Percentiles rank a stretch among this genome's conserved stretches.
Evolutionary conservation across 2,797 vertebrate genomes (phyloP).

Genomic region (Petrocephalus sullivani): DNA sequence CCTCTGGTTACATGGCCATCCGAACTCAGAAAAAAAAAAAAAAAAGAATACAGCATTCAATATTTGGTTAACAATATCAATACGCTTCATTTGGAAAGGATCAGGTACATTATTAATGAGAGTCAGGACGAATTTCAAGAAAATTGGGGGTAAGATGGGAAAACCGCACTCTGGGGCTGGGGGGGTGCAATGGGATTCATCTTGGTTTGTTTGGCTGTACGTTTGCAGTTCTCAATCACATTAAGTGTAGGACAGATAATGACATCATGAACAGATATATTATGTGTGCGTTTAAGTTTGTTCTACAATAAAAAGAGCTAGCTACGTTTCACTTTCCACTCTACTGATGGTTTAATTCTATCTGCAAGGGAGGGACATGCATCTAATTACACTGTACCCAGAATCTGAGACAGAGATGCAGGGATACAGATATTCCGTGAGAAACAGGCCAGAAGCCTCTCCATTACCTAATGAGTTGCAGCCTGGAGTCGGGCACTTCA

Average conservation of each 20-base stretch:
- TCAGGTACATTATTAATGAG: neutral
- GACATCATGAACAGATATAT: neutral
- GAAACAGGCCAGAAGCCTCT: neutral
- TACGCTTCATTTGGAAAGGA: neutral
- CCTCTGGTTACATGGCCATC: neutral
- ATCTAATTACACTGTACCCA: neutral
- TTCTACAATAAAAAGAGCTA: neutral
- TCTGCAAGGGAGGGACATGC: neutral
- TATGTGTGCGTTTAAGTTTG: neutral
- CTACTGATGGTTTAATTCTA: neutral
- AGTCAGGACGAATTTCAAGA: neutral
- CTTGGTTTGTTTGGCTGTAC: neutral
- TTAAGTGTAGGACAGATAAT: neutral
- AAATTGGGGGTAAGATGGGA: neutral
- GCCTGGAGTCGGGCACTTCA: conserved; percentile 97
- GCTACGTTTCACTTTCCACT: neutral
- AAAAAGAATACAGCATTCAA: neutral
- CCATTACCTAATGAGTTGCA: conserved; percentile 89
- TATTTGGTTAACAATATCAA: neutral
- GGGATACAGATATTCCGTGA: neutral
- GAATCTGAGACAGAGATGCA: neutral
- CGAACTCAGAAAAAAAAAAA: neutral
- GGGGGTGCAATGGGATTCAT: neutral
- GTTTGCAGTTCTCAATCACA: neutral
- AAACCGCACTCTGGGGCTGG: neutral